A percentile compares a stretch with the other conserved stretches of the same genome.
These are phyloP conservation scores for Suncus etruscus DNA, from an alignment of 2,113 vertebrate genomes.

Conservation along the genomic window DNA sequence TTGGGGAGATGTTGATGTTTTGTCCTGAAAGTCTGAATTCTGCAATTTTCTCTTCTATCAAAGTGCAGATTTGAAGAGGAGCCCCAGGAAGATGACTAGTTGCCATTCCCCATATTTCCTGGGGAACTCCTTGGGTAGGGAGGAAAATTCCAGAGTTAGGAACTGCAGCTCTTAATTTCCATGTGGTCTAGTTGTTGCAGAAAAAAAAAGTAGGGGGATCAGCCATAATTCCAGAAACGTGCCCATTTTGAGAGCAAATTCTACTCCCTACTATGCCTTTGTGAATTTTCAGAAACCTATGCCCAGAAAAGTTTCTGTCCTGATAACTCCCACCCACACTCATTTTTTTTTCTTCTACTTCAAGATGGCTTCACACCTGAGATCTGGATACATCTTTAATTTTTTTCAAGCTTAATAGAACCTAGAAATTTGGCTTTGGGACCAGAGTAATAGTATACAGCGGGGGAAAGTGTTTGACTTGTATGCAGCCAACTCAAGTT, in stretches of 20 bases:
- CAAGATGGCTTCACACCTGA: neutral
- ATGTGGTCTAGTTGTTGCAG: too few relatives aligned
- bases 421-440: neutral
- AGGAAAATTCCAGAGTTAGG: too few relatives aligned
- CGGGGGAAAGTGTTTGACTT: too few relatives aligned
- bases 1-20: neutral
- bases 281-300: neutral
- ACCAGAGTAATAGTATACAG: neutral
- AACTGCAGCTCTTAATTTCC: neutral
- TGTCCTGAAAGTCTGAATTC: neutral
- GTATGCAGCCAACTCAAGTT: too few relatives aligned
- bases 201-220: neutral
- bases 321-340: neutral
- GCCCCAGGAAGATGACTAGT: neutral
- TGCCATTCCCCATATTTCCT: rapidly evolving
- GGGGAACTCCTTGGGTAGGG: neutral
- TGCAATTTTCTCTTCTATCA: neutral
- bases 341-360: neutral
- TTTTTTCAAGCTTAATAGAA: neutral
- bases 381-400: neutral
- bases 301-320: neutral
- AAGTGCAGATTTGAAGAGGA: neutral
- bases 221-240: too few relatives aligned
- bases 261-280: neutral
- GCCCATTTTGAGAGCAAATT: neutral